Base-by-base conservation (phyloP, 2,797 vertebrate species). In the Simalia tracyae region DNA sequence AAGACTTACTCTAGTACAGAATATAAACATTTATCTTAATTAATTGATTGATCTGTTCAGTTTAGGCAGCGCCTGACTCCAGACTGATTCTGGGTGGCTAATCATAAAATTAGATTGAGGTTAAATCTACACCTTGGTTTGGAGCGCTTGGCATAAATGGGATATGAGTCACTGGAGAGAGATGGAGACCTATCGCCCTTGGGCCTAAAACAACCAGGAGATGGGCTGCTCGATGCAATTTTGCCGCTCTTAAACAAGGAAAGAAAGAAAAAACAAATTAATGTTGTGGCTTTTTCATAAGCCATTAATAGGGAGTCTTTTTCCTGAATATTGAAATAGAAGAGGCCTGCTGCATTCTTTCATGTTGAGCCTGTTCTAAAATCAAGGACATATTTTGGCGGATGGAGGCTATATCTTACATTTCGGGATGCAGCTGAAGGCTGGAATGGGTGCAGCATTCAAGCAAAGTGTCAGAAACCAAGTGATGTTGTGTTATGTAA, bases 71-170 rank as follows among this genome's bases (percentile, higher is more conserved):
- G 1, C 50, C 50, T 50, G 50, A 5, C 50, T 50, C 50, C 50
- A 50, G 50, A 7, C 50, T 5, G 50, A 50, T 50, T 50, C 50
- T 50, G 50, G 50, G 6, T 50, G 50, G 50, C 50, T 50, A 97
- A 97, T 96, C 95, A 95, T 92, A 94, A 95, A 97, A 97, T 56
- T 50, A 97, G 96, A 97, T 95, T 96, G 96, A 95, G 93, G 96
- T 97, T 97, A 97, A 97, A 97, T 97, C 95, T 97, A 96, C 95
- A 97, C 95, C 95, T 96, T 94, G 94, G 94, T 95, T 95, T 95
- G 96, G 92, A 93, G 94, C 94, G 95, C 84, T 96, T 97, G 97
- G 94, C 96, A 96, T 92, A 90, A 85, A 88, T 91, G 96, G 96
- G 94, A 93, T 90, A 84, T 92, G 93, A 96, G 97, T 97, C 96